Conservation (phyloP, 2,113 vertebrate genomes). For the Mormyrus iriodes region DNA sequence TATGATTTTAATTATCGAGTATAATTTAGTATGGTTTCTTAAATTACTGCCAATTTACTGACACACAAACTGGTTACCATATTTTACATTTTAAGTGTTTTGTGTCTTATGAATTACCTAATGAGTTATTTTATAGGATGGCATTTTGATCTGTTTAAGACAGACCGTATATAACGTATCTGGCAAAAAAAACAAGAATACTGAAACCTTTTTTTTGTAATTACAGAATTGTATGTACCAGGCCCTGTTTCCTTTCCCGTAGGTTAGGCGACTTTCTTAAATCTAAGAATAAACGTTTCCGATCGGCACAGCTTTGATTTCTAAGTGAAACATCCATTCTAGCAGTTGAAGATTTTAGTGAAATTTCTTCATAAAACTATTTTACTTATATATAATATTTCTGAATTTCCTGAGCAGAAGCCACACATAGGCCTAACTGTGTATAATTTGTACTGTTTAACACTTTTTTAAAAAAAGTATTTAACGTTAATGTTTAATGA, state of each 20-base stretch:
- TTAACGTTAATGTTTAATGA: background rate
- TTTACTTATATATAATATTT: too few species aligned
- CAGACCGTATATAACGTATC: background rate
- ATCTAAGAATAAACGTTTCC: background rate
- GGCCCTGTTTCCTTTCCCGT: background rate
- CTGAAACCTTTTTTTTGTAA: background rate
- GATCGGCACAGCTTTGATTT: background rate
- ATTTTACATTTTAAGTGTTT: background rate
- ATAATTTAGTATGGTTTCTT: background rate
- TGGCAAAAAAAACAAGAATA: background rate
- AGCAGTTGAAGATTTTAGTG: background rate
- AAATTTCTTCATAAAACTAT: background rate
- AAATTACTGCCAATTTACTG: background rate
- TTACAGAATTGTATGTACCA: background rate
- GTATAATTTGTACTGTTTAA: background rate
- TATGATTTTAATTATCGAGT: background rate
- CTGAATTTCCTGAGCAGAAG: background rate
- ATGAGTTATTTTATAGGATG: background rate
- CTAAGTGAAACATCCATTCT: background rate
- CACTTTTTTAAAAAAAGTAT: background rate
- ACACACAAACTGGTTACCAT: background rate
- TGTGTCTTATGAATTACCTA: background rate
- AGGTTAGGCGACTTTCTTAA: background rate
- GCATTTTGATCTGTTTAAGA: background rate
- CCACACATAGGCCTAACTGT: background rate